phyloP scores from a whole-genome alignment of 2,888 invertebrate genomes.

The Meganola albula region DNA sequence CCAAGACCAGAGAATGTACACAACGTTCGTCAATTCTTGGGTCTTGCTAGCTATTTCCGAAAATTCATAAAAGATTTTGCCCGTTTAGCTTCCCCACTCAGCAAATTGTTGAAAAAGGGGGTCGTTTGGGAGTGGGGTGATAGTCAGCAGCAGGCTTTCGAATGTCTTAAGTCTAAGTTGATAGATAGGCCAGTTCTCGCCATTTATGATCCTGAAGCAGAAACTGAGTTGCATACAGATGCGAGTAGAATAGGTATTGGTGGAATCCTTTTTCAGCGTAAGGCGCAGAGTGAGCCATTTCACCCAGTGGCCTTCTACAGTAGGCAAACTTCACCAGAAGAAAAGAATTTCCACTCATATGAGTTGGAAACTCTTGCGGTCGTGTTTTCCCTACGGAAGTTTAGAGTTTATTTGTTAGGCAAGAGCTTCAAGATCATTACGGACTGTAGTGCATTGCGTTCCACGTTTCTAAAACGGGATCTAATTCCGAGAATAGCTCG shows the following conservation, averaged over 20 bases:
- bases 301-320: conserved; percentile 5
- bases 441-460: conserved; percentile 4
- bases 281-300: background rate
- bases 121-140: conserved; percentile 2
- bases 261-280: conserved; percentile 5
- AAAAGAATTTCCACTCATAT: conserved; percentile 3
- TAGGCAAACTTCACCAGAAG: conserved; percentile 3
- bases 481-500: conserved; percentile 1
- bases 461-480: conserved; percentile 1
- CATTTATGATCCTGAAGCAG: conserved; percentile 2
- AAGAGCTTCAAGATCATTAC: background rate
- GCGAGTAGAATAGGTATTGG: conserved; percentile 3
- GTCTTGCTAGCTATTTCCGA: conserved; percentile 7
- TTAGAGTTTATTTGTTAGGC: conserved; percentile 1
- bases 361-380: conserved; percentile 5
- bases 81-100: conserved; percentile 3
- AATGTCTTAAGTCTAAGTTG: background rate
- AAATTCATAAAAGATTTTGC: conserved; percentile 8
- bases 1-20: conserved; percentile 6
- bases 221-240: conserved; percentile 4
- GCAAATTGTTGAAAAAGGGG: conserved; percentile 2
- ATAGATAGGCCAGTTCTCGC: conserved; percentile 1
- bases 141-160: conserved; percentile 1
- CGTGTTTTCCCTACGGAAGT: conserved; percentile 2
- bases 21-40: conserved; percentile 6